Evolutionary conservation across 2,797 vertebrate species (phyloP).

Genomic region (Chelmon rostratus): DNA sequence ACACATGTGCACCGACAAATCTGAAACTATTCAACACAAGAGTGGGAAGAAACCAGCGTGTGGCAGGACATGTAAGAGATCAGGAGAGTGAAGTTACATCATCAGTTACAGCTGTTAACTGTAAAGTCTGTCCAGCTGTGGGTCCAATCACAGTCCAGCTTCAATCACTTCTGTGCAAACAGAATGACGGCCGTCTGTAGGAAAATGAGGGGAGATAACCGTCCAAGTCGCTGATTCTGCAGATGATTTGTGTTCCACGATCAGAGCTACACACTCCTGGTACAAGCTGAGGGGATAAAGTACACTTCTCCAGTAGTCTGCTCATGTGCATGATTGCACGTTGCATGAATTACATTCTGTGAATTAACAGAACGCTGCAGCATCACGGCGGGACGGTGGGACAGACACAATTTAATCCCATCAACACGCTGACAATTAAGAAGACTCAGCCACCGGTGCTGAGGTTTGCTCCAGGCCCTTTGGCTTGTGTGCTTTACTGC

Average conservation of each 20-base stretch:
- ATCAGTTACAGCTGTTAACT: background rate
- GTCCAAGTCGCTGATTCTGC: conserved; percentile 14
- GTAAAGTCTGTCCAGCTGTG: background rate
- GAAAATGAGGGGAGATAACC: conserved; percentile 48
- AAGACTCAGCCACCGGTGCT: background rate
- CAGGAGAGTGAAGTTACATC: background rate
- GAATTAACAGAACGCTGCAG: background rate
- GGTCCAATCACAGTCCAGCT: background rate
- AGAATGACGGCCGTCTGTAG: background rate
- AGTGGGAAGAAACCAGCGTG: too few relatives aligned
- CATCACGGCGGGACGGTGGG: background rate
- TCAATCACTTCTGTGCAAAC: conserved; percentile 33
- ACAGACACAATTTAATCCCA: background rate
- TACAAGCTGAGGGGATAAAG: background rate
- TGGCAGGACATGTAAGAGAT: background rate
- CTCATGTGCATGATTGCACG: background rate
- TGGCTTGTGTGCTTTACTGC: conserved; percentile 11
- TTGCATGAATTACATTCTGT: background rate
- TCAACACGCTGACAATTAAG: conserved; percentile 1
- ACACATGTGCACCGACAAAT: conserved; percentile 7
- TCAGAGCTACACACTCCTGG: background rate
- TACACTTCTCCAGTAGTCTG: background rate
- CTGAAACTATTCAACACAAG: background rate
- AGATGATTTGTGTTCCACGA: background rate
- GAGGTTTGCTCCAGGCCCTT: background rate